Percentiles rank a stretch among this genome's conserved stretches.
These are phyloP conservation scores for Coregonus suidteri DNA, from an alignment of 2,797 vertebrate species.

Conservation along the genomic window DNA sequence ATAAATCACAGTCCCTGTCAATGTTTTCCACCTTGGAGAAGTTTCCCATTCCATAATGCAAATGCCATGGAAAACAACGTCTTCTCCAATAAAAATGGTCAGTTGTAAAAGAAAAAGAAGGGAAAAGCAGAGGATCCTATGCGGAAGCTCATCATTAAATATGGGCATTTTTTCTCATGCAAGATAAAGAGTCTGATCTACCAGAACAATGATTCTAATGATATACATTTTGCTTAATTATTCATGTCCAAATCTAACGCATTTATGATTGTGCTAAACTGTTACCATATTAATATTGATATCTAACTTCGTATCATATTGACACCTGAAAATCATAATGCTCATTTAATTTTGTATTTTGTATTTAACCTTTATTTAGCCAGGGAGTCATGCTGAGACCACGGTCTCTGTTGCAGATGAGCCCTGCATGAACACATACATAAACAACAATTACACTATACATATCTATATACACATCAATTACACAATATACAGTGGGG, in stretches of 20 bases:
- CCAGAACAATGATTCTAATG: background rate
- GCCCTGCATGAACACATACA: too few relatives aligned
- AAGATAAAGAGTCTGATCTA: background rate
- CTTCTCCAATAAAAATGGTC: slow-evolving; percentile 69
- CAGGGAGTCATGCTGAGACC: too few relatives aligned
- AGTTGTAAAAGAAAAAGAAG: slow-evolving; percentile 48
- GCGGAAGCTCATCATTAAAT: slow-evolving; percentile 51
- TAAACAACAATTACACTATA: too few relatives aligned
- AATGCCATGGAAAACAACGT: slow-evolving; percentile 72
- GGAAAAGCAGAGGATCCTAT: slow-evolving; percentile 37
- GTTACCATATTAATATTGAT: background rate
- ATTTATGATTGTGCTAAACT: background rate
- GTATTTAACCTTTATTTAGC: too few relatives aligned
- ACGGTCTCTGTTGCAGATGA: too few relatives aligned
- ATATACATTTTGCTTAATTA: too few relatives aligned
- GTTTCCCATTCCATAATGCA: slow-evolving; percentile 64
- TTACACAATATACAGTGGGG: too few relatives aligned
- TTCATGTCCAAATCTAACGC: background rate
- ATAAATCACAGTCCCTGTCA: slow-evolving; percentile 68
- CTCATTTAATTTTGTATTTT: too few relatives aligned
- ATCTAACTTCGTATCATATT: background rate
- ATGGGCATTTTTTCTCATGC: background rate
- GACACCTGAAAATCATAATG: background rate
- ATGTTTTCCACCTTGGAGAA: slow-evolving; percentile 59
- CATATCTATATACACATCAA: too few relatives aligned